Base-by-base conservation (phyloP, 2,797 vertebrate genomes). In the Danio albolineatus region DNA sequence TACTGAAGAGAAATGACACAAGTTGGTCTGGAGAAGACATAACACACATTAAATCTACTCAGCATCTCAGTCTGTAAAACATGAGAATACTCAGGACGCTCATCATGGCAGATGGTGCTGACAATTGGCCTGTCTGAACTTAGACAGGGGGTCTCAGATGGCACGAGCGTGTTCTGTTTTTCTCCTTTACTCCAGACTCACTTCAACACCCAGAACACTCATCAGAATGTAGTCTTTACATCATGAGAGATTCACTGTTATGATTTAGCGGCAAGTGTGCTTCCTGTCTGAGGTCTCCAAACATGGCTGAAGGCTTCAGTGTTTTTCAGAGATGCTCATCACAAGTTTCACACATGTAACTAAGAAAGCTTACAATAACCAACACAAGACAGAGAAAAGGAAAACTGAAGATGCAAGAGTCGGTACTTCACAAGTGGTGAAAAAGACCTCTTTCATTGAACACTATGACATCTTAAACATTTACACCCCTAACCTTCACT, bases 101-200 rank as follows among this genome's bases (percentile, higher is more conserved):
- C 62, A 19, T 78, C 59, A 66, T 36, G 64, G 44, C 10, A 53
- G 53, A 82, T 59, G 65, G 61, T 76, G 48, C 41, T 56, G 75
- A 85, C 78, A 75, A 65, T 49, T 57, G 48, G 64, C 5, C 53
- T 72, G 67, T 76, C 80, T 79, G 64, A 76, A 81, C 56, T 48
- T 48, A 46, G 16, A 62, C 46, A 54, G 66, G 53, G 60, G 76
- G 66, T 73, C 75, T 54, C 54, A 49, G 43, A 56, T 60, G 65
- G 67, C 56, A 69, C 21, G 10, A 49, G 14, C 1, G 60, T 69
- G 44, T 56, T 10, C 82, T 83, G 71, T 14, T 76, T 83, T 83
- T 72, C 59, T 72, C 53, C 38, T 73, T 74, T 72, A 66, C 64
- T 60, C 44, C 16, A 38, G 44, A 53, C 57, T n/a, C 10, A 6